Percentiles rank a stretch among this genome's conserved stretches.
Conservation (phyloP, 2,113 vertebrate genomes). For the Gobius niger region DNA sequence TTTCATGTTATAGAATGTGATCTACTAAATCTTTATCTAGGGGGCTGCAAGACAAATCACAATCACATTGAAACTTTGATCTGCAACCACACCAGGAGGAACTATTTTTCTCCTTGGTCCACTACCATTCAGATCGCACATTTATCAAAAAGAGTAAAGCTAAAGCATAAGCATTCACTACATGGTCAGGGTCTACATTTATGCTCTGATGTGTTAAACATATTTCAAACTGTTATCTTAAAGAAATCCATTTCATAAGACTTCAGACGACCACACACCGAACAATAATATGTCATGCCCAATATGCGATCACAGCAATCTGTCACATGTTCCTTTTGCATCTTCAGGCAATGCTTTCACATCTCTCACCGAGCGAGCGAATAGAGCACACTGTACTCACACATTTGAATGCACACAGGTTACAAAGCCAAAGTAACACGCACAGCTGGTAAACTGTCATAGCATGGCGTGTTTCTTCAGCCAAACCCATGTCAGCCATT, state of each 20-base stretch:
- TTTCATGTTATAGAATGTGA: too few relatives aligned
- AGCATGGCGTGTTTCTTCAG: constrained; percentile 52
- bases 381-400: constrained; percentile 18
- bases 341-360: constrained; percentile 49
- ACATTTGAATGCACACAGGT: constrained; percentile 31
- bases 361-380: constrained; percentile 33
- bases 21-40: too few relatives aligned
- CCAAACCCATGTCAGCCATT: constrained; percentile 66
- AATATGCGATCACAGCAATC: constrained; percentile 61
- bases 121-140: too few relatives aligned
- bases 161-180: neutral
- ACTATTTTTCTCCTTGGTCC: too few relatives aligned
- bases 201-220: neutral
- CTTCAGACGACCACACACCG: constrained; percentile 24
- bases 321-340: constrained; percentile 64
- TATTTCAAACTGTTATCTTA: constrained; percentile 6
- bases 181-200: neutral
- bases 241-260: constrained; percentile 8
- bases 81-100: too few relatives aligned
- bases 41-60: too few relatives aligned
- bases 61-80: too few relatives aligned
- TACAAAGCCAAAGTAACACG: constrained; percentile 49
- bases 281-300: constrained; percentile 42
- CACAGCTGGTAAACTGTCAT: constrained; percentile 72
- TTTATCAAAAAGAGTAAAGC: too few relatives aligned